Conservation (phyloP, 1,140 invertebrate species). For the Pissodes strobi region DNA sequence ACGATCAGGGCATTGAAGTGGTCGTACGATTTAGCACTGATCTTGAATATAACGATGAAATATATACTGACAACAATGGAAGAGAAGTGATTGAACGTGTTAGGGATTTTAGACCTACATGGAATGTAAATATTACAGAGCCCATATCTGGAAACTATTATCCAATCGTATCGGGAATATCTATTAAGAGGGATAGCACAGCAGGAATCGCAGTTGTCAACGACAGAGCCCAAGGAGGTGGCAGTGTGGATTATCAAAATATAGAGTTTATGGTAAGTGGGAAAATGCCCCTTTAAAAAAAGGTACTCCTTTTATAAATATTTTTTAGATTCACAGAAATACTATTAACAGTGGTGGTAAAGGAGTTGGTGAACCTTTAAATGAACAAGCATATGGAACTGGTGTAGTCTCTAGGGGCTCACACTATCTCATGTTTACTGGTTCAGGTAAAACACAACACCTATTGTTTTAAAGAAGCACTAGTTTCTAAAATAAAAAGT, state of each 20-base stretch:
- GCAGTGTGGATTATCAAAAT: slow-evolving; percentile 71
- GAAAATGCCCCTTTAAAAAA: slow-evolving; percentile 57
- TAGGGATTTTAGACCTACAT: slow-evolving; percentile 75
- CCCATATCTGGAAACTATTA: slow-evolving; percentile 86
- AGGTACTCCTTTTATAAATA: slow-evolving; percentile 57
- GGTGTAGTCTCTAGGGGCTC: slow-evolving; percentile 74
- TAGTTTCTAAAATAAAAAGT: no score
- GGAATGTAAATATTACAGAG: slow-evolving; percentile 66
- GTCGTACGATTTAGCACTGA: slow-evolving; percentile 55
- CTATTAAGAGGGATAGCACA: slow-evolving; percentile 47
- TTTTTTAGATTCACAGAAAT: slow-evolving; percentile 78
- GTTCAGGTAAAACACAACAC: slow-evolving; percentile 39
- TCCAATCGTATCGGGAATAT: slow-evolving; percentile 83
- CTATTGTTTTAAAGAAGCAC: no score
- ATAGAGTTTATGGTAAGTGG: slow-evolving; percentile 71
- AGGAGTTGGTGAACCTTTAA: slow-evolving; percentile 88
- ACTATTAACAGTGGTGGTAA: slow-evolving; percentile 85
- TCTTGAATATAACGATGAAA: slow-evolving; percentile 57
- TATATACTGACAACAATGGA: slow-evolving; percentile 75
- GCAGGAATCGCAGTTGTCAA: slow-evolving; percentile 66
- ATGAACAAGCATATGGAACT: slow-evolving; percentile 70
- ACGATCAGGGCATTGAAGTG: slow-evolving; percentile 65
- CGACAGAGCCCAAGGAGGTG: slow-evolving; percentile 82
- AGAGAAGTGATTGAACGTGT: slow-evolving; percentile 66
- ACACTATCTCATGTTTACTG: slow-evolving; percentile 58